Evolutionary conservation across 2,888 invertebrate genomes (phyloP).

Genomic region (Hypena proboscidalis): DNA sequence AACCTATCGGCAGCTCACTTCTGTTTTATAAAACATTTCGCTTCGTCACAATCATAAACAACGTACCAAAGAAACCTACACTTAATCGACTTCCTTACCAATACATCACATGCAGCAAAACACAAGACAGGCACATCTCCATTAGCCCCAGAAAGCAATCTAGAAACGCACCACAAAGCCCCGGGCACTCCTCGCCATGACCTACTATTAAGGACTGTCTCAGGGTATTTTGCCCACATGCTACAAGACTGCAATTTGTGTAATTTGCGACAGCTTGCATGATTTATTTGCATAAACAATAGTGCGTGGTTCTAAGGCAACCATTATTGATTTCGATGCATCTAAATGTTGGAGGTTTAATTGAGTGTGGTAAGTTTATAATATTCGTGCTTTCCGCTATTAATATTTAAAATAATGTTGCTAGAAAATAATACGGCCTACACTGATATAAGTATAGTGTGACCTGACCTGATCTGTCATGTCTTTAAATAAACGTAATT

Average conservation of each 20-base stretch:
- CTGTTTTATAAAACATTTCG: no score
- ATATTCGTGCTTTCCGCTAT: no score
- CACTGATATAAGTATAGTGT: no score
- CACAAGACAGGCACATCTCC: conserved; percentile 34
- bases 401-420: no score
- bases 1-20: no score
- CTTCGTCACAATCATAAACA: neutral
- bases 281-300: conserved; percentile 81
- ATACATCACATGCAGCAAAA: conserved; percentile 14
- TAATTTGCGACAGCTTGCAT: conserved; percentile 75
- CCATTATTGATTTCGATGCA: conserved; percentile 65
- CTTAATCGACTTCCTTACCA: conserved; percentile 13
- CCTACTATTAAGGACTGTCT: conserved; percentile 78
- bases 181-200: conserved; percentile 63
- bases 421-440: no score
- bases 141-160: conserved; percentile 51
- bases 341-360: conserved; percentile 49
- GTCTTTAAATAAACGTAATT: no score
- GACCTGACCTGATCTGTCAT: no score
- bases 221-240: conserved; percentile 67
- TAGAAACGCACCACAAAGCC: conserved; percentile 48
- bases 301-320: conserved; percentile 47
- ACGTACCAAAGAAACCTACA: neutral
- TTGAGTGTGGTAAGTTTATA: conserved; percentile 47
- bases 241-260: conserved; percentile 75